Percentiles rank a stretch among this genome's conserved stretches.
These are phyloP conservation scores for Sylvia atricapilla DNA, from an alignment of 2,113 vertebrate genomes.

Conservation along the genomic window DNA sequence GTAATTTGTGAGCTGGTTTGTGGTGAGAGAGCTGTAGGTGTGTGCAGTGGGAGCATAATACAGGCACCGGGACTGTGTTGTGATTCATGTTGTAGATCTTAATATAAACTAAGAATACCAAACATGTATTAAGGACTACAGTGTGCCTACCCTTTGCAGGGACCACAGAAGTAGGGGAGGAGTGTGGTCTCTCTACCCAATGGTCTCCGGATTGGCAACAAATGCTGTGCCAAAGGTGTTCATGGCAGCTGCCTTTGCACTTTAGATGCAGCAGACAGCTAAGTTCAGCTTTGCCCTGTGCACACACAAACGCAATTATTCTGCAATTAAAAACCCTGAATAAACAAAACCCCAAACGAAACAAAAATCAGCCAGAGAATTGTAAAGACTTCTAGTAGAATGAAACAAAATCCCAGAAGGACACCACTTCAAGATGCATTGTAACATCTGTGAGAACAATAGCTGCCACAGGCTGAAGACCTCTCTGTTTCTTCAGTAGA, in stretches of 20 bases:
- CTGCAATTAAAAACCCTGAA: not conserved
- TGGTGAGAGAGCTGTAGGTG: conserved; percentile 27
- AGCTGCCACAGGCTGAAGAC: not conserved
- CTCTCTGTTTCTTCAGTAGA: not conserved
- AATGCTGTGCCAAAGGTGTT: not conserved
- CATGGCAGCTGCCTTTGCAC: not conserved
- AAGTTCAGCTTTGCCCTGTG: not conserved
- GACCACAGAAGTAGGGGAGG: not conserved
- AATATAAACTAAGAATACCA: conserved; percentile 50
- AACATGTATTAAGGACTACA: not conserved
- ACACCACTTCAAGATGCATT: not conserved
- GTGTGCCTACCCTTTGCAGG: not conserved
- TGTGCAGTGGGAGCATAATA: conserved; percentile 11
- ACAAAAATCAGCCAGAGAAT: not conserved
- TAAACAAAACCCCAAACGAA: not conserved
- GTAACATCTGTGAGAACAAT: not conserved
- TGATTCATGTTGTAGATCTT: conserved; percentile 39
- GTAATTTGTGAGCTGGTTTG: conserved; percentile 22
- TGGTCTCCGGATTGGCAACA: not conserved
- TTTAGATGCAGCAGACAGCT: not conserved
- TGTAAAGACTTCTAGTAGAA: not conserved
- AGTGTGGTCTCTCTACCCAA: not conserved
- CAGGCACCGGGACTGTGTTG: conserved; percentile 14
- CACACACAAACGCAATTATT: not conserved
- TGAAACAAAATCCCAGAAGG: not conserved